phyloP scores from a whole-genome alignment of 1,140 invertebrate genomes.

The Nasonia vitripennis region DNA sequence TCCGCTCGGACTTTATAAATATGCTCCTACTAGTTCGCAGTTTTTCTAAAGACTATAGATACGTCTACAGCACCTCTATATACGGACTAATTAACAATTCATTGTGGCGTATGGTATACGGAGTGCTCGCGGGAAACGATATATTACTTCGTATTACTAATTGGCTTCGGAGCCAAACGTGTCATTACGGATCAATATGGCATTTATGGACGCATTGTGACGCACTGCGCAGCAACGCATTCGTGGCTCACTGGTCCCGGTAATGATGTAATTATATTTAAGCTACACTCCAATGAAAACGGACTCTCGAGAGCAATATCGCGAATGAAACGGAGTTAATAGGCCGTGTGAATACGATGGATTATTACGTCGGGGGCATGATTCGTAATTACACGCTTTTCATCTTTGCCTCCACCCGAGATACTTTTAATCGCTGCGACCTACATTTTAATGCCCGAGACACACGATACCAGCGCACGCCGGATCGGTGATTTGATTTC shows the following conservation, averaged over 20 bases:
- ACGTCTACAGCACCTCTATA: too few species aligned
- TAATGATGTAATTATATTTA: conserved; percentile 43
- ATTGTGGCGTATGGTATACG: background rate
- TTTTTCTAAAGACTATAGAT: too few species aligned
- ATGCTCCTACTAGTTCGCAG: too few species aligned
- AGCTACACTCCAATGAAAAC: conserved; percentile 21
- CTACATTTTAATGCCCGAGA: conserved; percentile 14
- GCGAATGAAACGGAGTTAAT: conserved; percentile 19
- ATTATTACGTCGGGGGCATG: background rate
- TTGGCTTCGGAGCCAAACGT: background rate
- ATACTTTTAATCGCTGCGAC: too few species aligned
- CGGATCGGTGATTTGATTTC: background rate
- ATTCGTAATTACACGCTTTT: background rate
- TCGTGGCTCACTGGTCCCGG: background rate
- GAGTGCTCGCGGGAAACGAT: background rate
- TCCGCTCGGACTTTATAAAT: too few species aligned
- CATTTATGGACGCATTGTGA: background rate
- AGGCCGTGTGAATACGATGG: background rate
- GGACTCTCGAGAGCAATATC: background rate
- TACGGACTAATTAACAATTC: background rate
- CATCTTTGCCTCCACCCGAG: background rate
- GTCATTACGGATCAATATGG: background rate
- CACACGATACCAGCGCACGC: background rate
- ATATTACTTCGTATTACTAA: background rate
- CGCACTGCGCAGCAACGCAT: background rate